A percentile compares a stretch with the other conserved stretches of the same genome.
Conservation (phyloP, 2,888 invertebrate species). For the Ennomos quercinarius region DNA sequence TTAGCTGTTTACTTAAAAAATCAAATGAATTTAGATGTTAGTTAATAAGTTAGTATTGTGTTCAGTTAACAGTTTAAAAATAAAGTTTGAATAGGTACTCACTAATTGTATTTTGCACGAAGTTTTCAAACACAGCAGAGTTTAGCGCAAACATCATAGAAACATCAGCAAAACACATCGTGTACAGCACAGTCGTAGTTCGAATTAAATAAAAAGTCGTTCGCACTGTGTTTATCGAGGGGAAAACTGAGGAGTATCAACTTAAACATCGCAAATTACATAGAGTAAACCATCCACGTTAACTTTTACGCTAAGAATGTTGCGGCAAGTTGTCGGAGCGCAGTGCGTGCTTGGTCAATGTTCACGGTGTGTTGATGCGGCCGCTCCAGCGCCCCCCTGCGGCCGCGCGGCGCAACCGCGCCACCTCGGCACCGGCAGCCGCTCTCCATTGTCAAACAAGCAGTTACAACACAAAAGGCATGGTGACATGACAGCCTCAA, state of each 20-base stretch:
- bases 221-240: constrained; percentile 69
- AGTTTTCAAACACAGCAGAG: constrained; percentile 61
- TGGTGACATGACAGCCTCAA: constrained; percentile 30
- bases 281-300: constrained; percentile 84
- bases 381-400: constrained; percentile 62
- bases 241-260: constrained; percentile 63
- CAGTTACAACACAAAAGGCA: constrained; percentile 54
- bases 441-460: constrained; percentile 50
- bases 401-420: constrained; percentile 48
- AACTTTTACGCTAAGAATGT: constrained; percentile 86
- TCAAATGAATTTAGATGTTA: too few relatives aligned
- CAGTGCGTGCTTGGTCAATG: constrained; percentile 79
- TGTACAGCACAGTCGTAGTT: constrained; percentile 63
- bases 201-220: constrained; percentile 61
- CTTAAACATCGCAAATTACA: constrained; percentile 81
- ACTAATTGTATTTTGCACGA: constrained; percentile 70
- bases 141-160: constrained; percentile 54
- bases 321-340: constrained; percentile 79
- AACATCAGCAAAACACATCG: constrained; percentile 65
- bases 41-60: neutral
- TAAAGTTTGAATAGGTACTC: constrained; percentile 52
- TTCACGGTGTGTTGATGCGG: constrained; percentile 70
- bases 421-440: constrained; percentile 48
- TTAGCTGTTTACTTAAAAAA: too few relatives aligned
- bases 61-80: neutral